These are phyloP conservation scores for Lasioglossum villosulum DNA, from an alignment of 2,888 invertebrate genomes.

Conservation along the genomic window DNA sequence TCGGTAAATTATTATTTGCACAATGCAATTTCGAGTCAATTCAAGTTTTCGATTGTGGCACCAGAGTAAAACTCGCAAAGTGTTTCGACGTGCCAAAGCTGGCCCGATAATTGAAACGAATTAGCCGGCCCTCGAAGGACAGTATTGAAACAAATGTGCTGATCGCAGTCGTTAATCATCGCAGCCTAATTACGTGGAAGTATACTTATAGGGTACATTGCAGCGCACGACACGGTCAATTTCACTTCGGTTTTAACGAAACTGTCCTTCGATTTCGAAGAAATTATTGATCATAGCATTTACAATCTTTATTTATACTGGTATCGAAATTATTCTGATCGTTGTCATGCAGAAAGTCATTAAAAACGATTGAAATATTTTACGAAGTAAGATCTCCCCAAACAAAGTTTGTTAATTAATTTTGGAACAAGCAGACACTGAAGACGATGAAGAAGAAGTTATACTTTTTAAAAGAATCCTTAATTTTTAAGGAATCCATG, in stretches of 20 bases:
- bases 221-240: neutral
- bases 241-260: neutral
- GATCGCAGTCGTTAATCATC: conserved; percentile 22
- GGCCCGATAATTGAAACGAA: conserved; percentile 37
- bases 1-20: neutral
- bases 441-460: too few relatives aligned
- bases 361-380: neutral
- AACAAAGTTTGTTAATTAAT: too few relatives aligned
- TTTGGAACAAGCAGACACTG: too few relatives aligned
- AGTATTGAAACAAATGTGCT: conserved; percentile 23
- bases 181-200: neutral
- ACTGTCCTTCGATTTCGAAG: neutral
- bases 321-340: neutral
- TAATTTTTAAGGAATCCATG: too few relatives aligned
- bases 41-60: conserved; percentile 8
- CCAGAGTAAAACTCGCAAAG: conserved; percentile 20
- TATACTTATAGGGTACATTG: conserved; percentile 5
- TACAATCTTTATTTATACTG: neutral
- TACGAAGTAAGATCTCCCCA: too few relatives aligned
- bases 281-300: neutral
- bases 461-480: too few relatives aligned
- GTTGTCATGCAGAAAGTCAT: neutral
- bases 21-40: neutral
- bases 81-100: conserved; percentile 7
- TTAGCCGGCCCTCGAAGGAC: neutral